Percentiles rank a stretch among this genome's conserved stretches.
These are phyloP conservation scores for Coregonus sp. DNA, from an alignment of 2,797 vertebrate species.

Conservation along the genomic window DNA sequence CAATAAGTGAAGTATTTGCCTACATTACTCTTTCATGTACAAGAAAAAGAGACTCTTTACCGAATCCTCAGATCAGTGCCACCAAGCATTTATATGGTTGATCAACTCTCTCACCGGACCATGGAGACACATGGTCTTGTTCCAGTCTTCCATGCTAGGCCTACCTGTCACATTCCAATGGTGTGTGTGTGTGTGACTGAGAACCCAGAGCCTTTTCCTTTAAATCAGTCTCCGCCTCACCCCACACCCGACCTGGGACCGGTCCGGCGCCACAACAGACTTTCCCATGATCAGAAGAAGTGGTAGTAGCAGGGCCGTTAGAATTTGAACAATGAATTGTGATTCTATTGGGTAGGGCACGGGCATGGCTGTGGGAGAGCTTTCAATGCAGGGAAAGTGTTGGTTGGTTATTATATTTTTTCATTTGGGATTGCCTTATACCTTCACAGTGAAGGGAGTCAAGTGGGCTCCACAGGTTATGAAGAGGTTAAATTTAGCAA, in stretches of 20 bases:
- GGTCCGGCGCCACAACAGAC: neutral
- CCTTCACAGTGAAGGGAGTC: neutral
- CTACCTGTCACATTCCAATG: slow-evolving; percentile 39
- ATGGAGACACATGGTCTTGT: slow-evolving; percentile 56
- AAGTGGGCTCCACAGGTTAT: neutral
- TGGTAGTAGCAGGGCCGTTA: neutral
- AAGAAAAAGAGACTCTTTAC: slow-evolving; percentile 49
- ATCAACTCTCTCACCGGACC: slow-evolving; percentile 61
- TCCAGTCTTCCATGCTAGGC: slow-evolving; percentile 29
- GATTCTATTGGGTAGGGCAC: neutral
- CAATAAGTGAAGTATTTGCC: neutral
- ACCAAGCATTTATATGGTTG: slow-evolving; percentile 49
- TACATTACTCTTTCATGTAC: neutral
- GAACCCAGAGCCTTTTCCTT: slow-evolving; percentile 39
- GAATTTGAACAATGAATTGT: neutral
- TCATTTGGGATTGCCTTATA: neutral
- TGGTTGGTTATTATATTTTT: neutral
- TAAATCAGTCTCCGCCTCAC: slow-evolving; percentile 22
- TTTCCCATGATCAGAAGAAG: neutral
- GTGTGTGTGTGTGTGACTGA: neutral
- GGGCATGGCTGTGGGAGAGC: neutral
- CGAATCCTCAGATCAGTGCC: slow-evolving; percentile 65
- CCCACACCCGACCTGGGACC: slow-evolving; percentile 25
- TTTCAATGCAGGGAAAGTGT: neutral
- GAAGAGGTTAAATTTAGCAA: neutral